A percentile compares a stretch with the other conserved stretches of the same genome.
These are phyloP conservation scores for Drosophila mojavensis DNA, from an alignment of 1,140 invertebrate genomes.

Conservation along the genomic window DNA sequence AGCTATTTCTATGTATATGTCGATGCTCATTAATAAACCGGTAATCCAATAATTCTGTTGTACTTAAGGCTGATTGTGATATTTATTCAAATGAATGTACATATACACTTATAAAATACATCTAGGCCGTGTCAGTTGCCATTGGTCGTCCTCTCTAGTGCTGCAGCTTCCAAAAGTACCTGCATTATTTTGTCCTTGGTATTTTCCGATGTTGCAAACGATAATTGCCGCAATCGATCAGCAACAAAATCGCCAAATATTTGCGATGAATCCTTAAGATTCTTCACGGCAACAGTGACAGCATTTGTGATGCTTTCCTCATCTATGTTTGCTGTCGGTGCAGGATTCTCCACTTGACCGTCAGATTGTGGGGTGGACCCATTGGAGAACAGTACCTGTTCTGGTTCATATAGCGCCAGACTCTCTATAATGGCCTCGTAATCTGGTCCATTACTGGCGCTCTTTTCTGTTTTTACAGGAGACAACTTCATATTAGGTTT, in stretches of 20 bases:
- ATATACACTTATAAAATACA: constrained; percentile 8
- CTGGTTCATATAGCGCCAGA: constrained; percentile 59
- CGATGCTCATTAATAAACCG: not conserved
- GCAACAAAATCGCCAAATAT: constrained; percentile 72
- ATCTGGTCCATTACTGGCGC: constrained; percentile 34
- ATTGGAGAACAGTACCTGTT: constrained; percentile 59
- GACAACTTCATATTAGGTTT: constrained; percentile 1
- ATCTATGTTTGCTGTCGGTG: constrained; percentile 19
- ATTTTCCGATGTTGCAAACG: constrained; percentile 49
- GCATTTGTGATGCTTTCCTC: constrained; percentile 69
- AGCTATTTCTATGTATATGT: too few relatives aligned
- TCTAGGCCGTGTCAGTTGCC: constrained; percentile 26
- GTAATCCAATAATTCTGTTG: constrained; percentile 20
- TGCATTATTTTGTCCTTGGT: constrained; percentile 72
- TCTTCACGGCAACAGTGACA: constrained; percentile 47
- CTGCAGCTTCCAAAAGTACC: constrained; percentile 51
- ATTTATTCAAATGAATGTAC: constrained; percentile 39
- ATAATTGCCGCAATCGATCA: constrained; percentile 58
- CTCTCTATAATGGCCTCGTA: constrained; percentile 69
- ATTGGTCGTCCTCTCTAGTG: constrained; percentile 46
- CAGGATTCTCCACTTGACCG: constrained; percentile 11
- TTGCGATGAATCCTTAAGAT: constrained; percentile 56
- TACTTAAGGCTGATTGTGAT: constrained; percentile 48
- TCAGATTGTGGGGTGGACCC: constrained; percentile 24
- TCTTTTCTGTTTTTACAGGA: constrained; percentile 20